A percentile compares a stretch with the other conserved stretches of the same genome.
Evolutionary conservation across 2,888 invertebrate species (phyloP).

Genomic region (Torymus aiolomorphi): DNA sequence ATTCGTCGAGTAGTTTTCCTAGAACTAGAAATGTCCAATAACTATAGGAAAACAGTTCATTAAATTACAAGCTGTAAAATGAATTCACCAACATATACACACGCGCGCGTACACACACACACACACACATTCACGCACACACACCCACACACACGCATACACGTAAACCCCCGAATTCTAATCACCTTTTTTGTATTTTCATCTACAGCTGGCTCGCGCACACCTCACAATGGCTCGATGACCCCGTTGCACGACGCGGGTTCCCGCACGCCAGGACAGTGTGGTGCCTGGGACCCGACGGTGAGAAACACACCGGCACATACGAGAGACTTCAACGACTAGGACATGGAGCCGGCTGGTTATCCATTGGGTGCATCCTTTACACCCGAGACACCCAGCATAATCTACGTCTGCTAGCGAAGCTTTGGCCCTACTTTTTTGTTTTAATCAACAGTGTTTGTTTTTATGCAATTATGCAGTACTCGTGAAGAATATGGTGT

Average conservation of each 20-base stretch:
- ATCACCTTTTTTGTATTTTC: background rate
- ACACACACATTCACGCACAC: no score
- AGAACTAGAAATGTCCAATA: no score
- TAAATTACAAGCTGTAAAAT: no score
- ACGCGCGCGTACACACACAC: no score
- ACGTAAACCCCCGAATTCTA: background rate
- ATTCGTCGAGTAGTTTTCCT: no score
- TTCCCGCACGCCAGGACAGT: no score
- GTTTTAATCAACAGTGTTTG: no score
- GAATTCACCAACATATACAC: no score
- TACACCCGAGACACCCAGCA: constrained; percentile 96
- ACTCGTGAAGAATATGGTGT: no score
- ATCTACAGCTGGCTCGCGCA: constrained; percentile 83
- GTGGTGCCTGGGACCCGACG: constrained; percentile 95
- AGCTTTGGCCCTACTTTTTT: constrained; percentile 84
- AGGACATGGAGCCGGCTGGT: constrained; percentile 84
- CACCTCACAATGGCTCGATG: constrained; percentile 93
- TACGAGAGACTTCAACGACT: constrained; percentile 85
- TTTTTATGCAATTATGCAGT: no score
- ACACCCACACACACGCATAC: no score
- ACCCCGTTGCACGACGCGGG: constrained; percentile 95
- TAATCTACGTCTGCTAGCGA: constrained; percentile 91
- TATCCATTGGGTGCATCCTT: constrained; percentile 87
- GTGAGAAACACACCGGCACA: constrained; percentile 92
- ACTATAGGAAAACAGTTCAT: no score